Base-by-base conservation (phyloP, 2,797 vertebrate genomes). In the Channa striata region DNA sequence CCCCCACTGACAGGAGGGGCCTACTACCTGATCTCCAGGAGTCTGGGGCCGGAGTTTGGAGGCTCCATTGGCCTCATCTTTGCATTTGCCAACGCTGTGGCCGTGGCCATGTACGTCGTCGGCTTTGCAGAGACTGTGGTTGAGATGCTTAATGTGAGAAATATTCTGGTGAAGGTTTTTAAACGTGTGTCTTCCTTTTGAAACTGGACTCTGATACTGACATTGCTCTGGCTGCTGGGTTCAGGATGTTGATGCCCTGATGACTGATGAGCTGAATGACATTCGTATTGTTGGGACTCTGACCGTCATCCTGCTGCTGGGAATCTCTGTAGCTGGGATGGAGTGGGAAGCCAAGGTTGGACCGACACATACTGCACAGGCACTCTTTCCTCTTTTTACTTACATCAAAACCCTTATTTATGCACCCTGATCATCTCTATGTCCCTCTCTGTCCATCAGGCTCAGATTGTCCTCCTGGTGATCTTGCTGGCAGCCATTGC, bases 101-200 rank as follows among this genome's bases (percentile, higher is more conserved):
- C 97, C 3, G 97, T 99, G 80, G 96, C 97, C 80, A 99, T 99
- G 97, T 99, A 99, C 57, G 97, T 99, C 16, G 97, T 99, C 70
- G 97, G 97, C 68, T 99, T 99, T 74, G 95, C 97, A 7, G 97
- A 99, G 90, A 99, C 97, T 0, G 96, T 99, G 17, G 96, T 98
- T 0, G 96, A 97, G 80, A 89, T 99, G 68, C 96, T 99, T 1
- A 95, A 94, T 82, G 97, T 99, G 93, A 74, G 59, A 74, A 61
- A 30, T 2, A 21, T 23, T 68, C 46, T 13, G 6, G 5, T 23
- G 0, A 1, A 3, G 17, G 36, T 30, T 0, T 1, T 1, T 0
- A 34, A 44, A 54, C 36, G 9, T 30, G 2, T 17, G 4, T 33
- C 11, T 1, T 14, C 42, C 17, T 17, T 0, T 20, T 0, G 10